Percentiles rank a stretch among this genome's conserved stretches.
Conservation (phyloP, 2,888 invertebrate species). For the Dynastes hyllus region DNA sequence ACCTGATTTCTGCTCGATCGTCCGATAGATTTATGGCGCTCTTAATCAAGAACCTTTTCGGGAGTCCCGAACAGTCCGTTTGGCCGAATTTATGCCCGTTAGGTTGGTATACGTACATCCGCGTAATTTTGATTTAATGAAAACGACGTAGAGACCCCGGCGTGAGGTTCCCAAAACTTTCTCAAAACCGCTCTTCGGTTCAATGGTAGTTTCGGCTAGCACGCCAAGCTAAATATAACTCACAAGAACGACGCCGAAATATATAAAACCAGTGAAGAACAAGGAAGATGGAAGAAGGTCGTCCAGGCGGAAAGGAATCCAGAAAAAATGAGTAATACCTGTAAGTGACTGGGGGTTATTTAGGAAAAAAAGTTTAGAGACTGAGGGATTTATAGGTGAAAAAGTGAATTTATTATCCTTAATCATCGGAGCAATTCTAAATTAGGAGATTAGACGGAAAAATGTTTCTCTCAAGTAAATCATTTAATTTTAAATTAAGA, state of each 20-base stretch:
- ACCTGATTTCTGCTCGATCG: slow-evolving; percentile 9
- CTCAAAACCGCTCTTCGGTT: not conserved
- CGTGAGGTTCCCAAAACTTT: slow-evolving; percentile 6
- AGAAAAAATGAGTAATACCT: slow-evolving; percentile 18
- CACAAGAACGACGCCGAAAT: too few species aligned
- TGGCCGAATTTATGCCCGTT: slow-evolving; percentile 18
- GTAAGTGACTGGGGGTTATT: slow-evolving; percentile 1
- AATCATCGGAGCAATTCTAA: too few species aligned
- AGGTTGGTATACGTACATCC: not conserved
- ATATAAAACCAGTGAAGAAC: too few species aligned
- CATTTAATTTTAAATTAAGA: too few species aligned
- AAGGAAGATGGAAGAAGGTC: too few species aligned
- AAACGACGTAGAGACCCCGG: not conserved
- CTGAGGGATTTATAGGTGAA: too few species aligned
- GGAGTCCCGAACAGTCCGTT: not conserved
- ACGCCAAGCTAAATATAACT: too few species aligned
- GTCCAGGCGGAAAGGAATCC: not conserved
- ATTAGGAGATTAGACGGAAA: too few species aligned
- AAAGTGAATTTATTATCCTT: too few species aligned
- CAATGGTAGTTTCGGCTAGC: too few species aligned
- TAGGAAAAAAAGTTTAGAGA: too few species aligned
- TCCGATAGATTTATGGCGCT: slow-evolving; percentile 4
- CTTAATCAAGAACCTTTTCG: slow-evolving; percentile 14
- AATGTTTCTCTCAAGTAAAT: too few species aligned
- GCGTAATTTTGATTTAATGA: slow-evolving; percentile 44